Conservation (phyloP, 2,113 vertebrate genomes). For the Ailuropoda melanoleuca region DNA sequence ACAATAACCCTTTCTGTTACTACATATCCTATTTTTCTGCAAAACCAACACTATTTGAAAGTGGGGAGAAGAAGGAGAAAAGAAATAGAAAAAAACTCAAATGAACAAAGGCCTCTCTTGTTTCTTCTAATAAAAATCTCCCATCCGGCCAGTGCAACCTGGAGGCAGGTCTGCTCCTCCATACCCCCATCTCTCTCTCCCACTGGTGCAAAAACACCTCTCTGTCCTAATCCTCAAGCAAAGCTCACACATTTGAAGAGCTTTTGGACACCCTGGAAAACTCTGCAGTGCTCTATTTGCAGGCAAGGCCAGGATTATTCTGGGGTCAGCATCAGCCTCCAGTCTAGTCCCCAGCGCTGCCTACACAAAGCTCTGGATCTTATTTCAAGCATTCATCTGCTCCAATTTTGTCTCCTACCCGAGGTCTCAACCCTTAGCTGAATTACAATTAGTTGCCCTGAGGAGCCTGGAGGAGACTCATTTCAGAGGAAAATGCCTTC, state of each 20-base stretch:
- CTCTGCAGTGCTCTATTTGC: not conserved
- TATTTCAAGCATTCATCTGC: constrained; percentile 20
- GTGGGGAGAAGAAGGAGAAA: not conserved
- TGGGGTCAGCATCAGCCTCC: not conserved
- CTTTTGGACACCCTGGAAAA: not conserved
- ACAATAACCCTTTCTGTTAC: not conserved
- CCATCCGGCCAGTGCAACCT: not conserved
- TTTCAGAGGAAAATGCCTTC: constrained; percentile 52
- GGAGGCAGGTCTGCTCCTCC: not conserved
- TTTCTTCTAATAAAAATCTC: not conserved
- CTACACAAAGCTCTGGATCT: constrained; percentile 14
- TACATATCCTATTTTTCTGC: not conserved
- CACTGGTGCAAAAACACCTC: not conserved
- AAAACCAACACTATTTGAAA: not conserved
- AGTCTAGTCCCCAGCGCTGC: not conserved
- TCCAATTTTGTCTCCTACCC: constrained; percentile 54
- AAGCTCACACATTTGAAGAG: not conserved
- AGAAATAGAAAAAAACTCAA: not conserved
- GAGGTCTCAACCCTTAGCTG: constrained; percentile 50
- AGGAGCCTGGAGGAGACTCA: constrained; percentile 30
- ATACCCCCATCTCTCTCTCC: not conserved
- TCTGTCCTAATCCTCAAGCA: not conserved
- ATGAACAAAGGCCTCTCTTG: not conserved
- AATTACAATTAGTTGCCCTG: constrained; percentile 66
- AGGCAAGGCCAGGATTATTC: not conserved